Base-by-base conservation (phyloP, 2,797 vertebrate genomes). In the Bufotes viridis region DNA sequence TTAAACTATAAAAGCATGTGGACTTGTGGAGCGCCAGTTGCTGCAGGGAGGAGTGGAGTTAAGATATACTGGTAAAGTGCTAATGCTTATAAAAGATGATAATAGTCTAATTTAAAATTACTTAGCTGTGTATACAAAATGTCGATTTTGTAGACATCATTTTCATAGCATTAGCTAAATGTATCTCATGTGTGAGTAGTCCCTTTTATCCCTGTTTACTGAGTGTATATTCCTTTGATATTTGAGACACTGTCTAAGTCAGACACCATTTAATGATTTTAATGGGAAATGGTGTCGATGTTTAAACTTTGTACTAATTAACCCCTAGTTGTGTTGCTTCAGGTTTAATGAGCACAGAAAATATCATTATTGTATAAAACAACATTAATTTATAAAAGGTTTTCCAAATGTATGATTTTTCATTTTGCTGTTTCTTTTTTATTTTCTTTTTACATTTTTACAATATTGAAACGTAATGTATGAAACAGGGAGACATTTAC, bases 331-430 rank as follows among this genome's bases (percentile, higher is more conserved):
- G 61, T 75, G 61, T 63, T 72, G 29, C 20, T 24, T n/a, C 67
- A 87, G 60, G n/a, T 75, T 82, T 87, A 81, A 81, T 81, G 53
- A 87, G 53, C 67, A 81, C 34, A 81, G 72, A 87, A 81, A 87
- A 74, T n/a, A 15, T 72, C 55, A 65, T 49, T 53, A 51, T 81
- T 26, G 34, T 18, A 69, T 61, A 74, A 86, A 80, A 57, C 42
- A 42, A 42, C 57, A 85, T 85, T 51, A 78, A 67, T 69, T 53
- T 55, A 14, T 65, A 26, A 26, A 55, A 20, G 49, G 49, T 82
- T 67, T 53, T 82, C 53, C 24, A 17, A 18, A 17, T 60, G 1
- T 18, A 60, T 60, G 58, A n/a, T 65, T n/a, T 24, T n/a, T n/a
- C 2, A 24, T 65, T 0, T 60, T 60, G 20, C 22, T 3, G 63